Percentiles rank a stretch among this genome's conserved stretches.
Evolutionary conservation across 2,888 invertebrate genomes (phyloP).

Genomic region (Melieria crassipennis): DNA sequence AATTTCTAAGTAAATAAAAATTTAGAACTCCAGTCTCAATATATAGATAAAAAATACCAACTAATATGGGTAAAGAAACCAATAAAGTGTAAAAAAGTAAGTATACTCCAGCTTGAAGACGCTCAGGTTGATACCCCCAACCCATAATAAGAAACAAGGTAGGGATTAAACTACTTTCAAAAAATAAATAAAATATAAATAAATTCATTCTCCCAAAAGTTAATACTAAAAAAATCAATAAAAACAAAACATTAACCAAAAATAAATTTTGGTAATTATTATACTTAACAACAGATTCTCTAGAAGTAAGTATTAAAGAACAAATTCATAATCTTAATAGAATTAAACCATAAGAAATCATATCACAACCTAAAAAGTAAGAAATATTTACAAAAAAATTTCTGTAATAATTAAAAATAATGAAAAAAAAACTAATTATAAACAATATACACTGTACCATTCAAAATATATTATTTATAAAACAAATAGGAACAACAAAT

Average conservation of each 20-base stretch:
- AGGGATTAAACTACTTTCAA: constrained; percentile 76
- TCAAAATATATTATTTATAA: constrained; percentile 68
- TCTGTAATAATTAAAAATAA: constrained; percentile 63
- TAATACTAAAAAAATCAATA: constrained; percentile 69
- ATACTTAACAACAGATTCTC: constrained; percentile 66
- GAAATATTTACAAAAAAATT: constrained; percentile 57
- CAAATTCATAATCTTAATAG: constrained; percentile 72
- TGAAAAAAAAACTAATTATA: constrained; percentile 68
- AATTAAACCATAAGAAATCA: constrained; percentile 69
- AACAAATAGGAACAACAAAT: constrained; percentile 67
- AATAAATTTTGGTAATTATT: constrained; percentile 68
- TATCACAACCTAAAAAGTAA: constrained; percentile 66
- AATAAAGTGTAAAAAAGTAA: constrained; percentile 78
- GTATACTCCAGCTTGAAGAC: constrained; percentile 74
- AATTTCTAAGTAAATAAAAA: constrained; percentile 68
- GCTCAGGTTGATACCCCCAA: constrained; percentile 76
- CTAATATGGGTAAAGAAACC: constrained; percentile 69
- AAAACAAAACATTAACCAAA: constrained; percentile 68
- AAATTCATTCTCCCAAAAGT: constrained; percentile 71
- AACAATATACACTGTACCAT: constrained; percentile 69
- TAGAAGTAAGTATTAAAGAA: constrained; percentile 70
- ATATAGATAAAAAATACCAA: constrained; percentile 56
- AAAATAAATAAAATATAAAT: constrained; percentile 76
- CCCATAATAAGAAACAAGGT: constrained; percentile 75
- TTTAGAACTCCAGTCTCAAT: constrained; percentile 66